Base-by-base conservation (phyloP, 2,113 vertebrate genomes). In the Rhinolophus ferrumequinum region DNA sequence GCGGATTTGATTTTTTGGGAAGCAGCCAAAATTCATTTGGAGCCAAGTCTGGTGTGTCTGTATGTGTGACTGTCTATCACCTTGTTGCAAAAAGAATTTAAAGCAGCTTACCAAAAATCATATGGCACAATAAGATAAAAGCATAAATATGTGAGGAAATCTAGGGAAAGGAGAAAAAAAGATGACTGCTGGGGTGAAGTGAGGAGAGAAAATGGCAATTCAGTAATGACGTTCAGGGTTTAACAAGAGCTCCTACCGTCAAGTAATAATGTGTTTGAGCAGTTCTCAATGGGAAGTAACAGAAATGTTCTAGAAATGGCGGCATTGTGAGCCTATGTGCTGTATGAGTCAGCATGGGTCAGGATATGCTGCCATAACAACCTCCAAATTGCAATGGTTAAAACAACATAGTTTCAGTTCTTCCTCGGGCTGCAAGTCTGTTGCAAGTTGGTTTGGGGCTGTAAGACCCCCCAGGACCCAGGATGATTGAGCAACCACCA, bases 31-130 rank as follows among this genome's bases (percentile, higher is more conserved):
- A 94, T 82, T 76, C 67, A 35, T 80, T 83, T 22, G 73, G 84
- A 96, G 88, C 94, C 93, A 97, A 91, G 72, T 89, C 92, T 97
- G 80, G 82, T 93, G 62, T 89, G 56, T 96, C 56, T 93, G 18
- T 81, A 81, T 6, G 1, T 91, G 93, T 90, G 93, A 92, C 92
- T 70, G 88, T 94, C 93, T 98, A 44, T 93, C 97, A 94, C 97
- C 83, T 76, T 95, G 64, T 90, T 22, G 58, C 14, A 56, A 62
- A 92, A 69, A 94, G 62, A 62, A 81, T 85, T 67, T 75, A 82
- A 89, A 93, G 92, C 69, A 90, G 64, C 69, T 95, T 96, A 94
- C 79, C 77, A 86, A 93, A 97, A 93, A 92, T 73, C 93, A 76
- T 75, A 81, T 5, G 22, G 73, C 22, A 41, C 38, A 41, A 26